Conservation (phyloP, 2,888 invertebrate genomes). For the Drosophila melanosoma region DNA sequence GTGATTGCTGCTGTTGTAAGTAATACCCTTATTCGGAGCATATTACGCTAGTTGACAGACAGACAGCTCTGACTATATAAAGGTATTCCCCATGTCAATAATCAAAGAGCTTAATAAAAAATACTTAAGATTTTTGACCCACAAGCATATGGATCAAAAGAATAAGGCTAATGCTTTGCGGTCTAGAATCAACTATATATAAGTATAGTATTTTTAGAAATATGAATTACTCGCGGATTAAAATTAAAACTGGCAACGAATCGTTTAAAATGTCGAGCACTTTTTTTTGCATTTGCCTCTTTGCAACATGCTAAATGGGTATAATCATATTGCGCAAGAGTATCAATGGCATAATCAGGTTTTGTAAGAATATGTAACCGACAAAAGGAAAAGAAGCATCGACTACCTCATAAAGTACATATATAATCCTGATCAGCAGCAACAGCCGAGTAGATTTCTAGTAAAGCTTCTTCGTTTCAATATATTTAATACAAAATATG, state of each 20-base stretch:
- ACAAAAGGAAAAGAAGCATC: not conserved
- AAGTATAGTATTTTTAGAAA: not conserved
- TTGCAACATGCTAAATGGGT: not conserved
- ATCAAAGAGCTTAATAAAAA: not conserved
- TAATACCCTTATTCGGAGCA: not conserved
- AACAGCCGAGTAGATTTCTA: too few species aligned
- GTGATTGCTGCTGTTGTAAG: constrained; percentile 25
- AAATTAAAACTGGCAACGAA: not conserved
- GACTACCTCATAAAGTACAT: not conserved
- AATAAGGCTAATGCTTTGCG: not conserved
- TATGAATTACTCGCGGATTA: not conserved
- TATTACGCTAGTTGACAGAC: constrained; percentile 1
- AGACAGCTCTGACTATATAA: not conserved
- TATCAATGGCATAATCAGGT: not conserved
- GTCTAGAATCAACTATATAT: not conserved
- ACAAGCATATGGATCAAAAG: not conserved
- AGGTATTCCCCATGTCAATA: not conserved
- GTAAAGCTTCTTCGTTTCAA: not conserved
- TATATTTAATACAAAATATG: not conserved
- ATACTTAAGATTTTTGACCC: not conserved
- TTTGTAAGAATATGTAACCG: not conserved
- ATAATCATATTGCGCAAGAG: not conserved
- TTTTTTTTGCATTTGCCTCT: not conserved
- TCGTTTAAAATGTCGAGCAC: not conserved
- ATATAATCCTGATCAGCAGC: not conserved